Conservation (phyloP, 2,888 invertebrate genomes). For the Mesodorylaimus sp. region DNA sequence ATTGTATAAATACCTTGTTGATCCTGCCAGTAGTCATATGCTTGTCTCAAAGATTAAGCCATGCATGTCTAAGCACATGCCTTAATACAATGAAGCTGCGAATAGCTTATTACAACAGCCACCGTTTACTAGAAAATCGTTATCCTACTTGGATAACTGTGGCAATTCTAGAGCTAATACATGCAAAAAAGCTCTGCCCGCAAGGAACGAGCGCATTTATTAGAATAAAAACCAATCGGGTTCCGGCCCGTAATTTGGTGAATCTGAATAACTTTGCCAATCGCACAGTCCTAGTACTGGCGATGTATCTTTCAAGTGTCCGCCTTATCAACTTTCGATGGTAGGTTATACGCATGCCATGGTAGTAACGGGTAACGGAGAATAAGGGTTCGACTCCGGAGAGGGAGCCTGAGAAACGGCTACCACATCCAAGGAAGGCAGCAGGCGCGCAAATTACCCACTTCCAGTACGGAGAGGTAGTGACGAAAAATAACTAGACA, state of each 20-base stretch:
- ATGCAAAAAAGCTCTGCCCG: constrained; percentile 35
- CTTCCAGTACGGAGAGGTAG: constrained; percentile 42
- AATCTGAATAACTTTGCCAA: constrained; percentile 31
- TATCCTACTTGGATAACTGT: constrained; percentile 43
- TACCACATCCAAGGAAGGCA: constrained; percentile 52
- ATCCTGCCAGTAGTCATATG: constrained; percentile 47
- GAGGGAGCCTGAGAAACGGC: constrained; percentile 52
- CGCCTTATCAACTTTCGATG: constrained; percentile 50
- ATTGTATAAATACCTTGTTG: constrained; percentile 37
- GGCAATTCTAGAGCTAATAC: constrained; percentile 50
- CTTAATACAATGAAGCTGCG: constrained; percentile 26
- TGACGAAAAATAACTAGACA: constrained; percentile 46
- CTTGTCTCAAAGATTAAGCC: constrained; percentile 50
- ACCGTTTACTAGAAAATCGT: constrained; percentile 25
- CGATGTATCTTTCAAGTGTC: constrained; percentile 47
- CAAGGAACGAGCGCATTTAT: constrained; percentile 38
- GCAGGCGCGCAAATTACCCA: constrained; percentile 51
- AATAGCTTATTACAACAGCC: constrained; percentile 33
- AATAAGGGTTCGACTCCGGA: constrained; percentile 55
- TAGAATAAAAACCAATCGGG: constrained; percentile 39
- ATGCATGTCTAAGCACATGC: constrained; percentile 47
- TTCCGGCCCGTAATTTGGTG: constrained; percentile 21
- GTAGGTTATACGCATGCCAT: constrained; percentile 48
- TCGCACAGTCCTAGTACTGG: constrained; percentile 38
- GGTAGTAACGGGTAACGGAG: constrained; percentile 50